Evolutionary conservation across 2,888 invertebrate species (phyloP).

Genomic region (Drosophila formosana): DNA sequence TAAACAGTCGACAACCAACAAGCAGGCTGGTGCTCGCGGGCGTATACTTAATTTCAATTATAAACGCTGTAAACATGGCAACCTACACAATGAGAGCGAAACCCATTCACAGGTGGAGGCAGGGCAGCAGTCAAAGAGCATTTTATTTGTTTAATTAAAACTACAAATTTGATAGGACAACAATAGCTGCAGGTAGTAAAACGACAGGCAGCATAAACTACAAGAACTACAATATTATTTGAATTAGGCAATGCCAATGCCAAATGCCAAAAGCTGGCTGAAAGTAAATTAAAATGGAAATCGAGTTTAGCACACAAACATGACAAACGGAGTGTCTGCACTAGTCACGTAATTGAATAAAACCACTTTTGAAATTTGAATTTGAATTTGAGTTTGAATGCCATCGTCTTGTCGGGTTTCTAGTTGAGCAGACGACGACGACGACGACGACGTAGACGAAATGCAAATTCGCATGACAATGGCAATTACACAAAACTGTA

Average conservation of each 20-base stretch:
- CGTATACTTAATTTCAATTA: constrained; percentile 63
- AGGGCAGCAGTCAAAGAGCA: constrained; percentile 29
- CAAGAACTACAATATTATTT: constrained; percentile 36
- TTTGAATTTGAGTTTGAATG: constrained; percentile 35
- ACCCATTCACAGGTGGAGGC: background rate
- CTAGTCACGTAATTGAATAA: constrained; percentile 75
- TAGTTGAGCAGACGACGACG: background rate
- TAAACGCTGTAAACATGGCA: constrained; percentile 26
- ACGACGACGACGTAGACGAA: background rate
- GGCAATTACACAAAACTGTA: constrained; percentile 47
- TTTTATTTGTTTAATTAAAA: constrained; percentile 65
- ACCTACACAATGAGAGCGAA: constrained; percentile 17
- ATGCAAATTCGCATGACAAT: constrained; percentile 24
- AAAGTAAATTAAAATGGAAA: constrained; percentile 63
- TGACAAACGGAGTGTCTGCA: constrained; percentile 30
- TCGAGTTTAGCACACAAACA: constrained; percentile 45
- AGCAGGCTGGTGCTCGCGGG: constrained; percentile 28
- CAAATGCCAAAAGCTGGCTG: constrained; percentile 25
- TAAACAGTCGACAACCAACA: background rate
- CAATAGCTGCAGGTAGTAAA: constrained; percentile 45
- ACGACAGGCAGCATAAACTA: constrained; percentile 4
- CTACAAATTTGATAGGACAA: constrained; percentile 41
- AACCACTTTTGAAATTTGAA: constrained; percentile 59
- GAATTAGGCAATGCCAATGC: constrained; percentile 56
- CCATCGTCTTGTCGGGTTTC: background rate